phyloP scores from a whole-genome alignment of 1,140 invertebrate genomes.

The Campoletis sonorensis region DNA sequence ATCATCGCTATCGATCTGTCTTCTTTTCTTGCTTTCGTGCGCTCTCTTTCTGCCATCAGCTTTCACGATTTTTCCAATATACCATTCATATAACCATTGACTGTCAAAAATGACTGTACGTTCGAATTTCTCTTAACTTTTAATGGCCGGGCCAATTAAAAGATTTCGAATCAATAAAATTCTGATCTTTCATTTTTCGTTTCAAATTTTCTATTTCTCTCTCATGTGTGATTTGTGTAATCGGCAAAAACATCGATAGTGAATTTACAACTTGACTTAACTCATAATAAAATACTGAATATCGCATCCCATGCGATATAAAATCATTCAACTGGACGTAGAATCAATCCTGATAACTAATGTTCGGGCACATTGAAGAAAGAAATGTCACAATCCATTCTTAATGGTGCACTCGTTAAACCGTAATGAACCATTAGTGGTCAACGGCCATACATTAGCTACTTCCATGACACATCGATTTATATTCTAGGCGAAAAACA shows the following conservation, averaged over 20 bases:
- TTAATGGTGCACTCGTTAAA: slow-evolving; percentile 3
- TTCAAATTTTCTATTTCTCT: too few species aligned
- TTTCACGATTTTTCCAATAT: slow-evolving; percentile 5
- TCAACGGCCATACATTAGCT: not conserved
- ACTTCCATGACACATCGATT: not conserved
- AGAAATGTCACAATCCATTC: not conserved
- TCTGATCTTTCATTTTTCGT: not conserved
- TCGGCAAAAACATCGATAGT: too few species aligned
- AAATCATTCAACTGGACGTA: not conserved
- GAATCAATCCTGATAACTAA: not conserved
- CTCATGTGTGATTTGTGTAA: too few species aligned
- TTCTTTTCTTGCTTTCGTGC: not conserved
- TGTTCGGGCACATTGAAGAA: not conserved
- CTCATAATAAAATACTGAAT: too few species aligned
- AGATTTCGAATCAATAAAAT: not conserved
- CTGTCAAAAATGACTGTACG: not conserved
- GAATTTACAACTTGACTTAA: too few species aligned
- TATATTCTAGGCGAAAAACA: too few species aligned
- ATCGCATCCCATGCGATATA: not conserved
- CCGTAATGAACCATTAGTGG: not conserved
- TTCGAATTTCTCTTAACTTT: not conserved
- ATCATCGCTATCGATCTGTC: not conserved
- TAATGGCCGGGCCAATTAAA: not conserved
- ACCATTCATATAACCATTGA: not conserved
- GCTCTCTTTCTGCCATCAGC: not conserved